Evolutionary conservation across 2,888 invertebrate species (phyloP).

Genomic region (Standfussiana lucernea): DNA sequence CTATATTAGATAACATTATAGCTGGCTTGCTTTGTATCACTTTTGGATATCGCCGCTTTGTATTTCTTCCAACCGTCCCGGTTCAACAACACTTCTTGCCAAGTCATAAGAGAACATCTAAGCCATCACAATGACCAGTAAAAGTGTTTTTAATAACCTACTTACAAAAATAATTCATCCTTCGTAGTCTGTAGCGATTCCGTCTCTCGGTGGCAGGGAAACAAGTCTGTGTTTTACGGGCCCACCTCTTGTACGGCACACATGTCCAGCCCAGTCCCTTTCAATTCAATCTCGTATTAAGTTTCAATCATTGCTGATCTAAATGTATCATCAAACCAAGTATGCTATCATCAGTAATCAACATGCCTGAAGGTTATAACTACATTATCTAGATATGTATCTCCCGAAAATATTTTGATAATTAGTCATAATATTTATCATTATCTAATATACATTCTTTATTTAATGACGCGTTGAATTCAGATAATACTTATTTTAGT

Average conservation of each 20-base stretch:
- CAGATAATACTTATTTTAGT: neutral
- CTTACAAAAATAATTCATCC: neutral
- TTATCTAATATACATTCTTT: neutral
- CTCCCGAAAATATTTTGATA: neutral
- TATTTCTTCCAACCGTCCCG: neutral
- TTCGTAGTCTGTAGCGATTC: neutral
- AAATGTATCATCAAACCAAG: neutral
- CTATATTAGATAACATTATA: too few species aligned
- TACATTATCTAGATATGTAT: neutral
- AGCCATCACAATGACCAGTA: neutral
- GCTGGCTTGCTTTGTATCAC: too few species aligned
- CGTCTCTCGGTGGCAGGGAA: neutral
- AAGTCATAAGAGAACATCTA: neutral
- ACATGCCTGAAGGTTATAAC: neutral
- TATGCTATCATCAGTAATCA: neutral
- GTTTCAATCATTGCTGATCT: neutral
- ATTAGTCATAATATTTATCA: conserved; percentile 2
- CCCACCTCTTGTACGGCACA: neutral
- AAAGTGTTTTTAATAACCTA: neutral
- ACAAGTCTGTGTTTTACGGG: neutral
- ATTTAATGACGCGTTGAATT: neutral
- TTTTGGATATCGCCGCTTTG: neutral
- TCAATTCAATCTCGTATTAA: neutral
- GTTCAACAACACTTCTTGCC: neutral
- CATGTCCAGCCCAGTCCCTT: neutral